Evolutionary conservation across 2,797 vertebrate species (phyloP).

Genomic region (Cygnus olor): DNA sequence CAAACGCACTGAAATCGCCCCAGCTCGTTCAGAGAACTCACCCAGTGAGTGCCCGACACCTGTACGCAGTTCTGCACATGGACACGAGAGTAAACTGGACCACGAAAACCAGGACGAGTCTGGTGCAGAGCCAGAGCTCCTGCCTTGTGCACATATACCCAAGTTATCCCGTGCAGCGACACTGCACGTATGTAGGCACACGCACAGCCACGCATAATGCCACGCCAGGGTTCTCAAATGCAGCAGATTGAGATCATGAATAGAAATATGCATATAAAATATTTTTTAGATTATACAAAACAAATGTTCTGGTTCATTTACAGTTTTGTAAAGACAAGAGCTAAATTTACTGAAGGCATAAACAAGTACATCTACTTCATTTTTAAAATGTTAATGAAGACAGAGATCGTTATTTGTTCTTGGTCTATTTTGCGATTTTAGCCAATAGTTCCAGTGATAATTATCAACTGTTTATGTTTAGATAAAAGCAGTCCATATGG

Average conservation of each 20-base stretch:
- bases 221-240: rapidly evolving
- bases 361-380: constrained; percentile 51
- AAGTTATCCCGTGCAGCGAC: too few species aligned
- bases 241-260: neutral
- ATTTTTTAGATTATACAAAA: constrained; percentile 22
- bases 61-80: neutral
- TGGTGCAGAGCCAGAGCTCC: neutral
- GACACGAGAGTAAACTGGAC: rapidly evolving
- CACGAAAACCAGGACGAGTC: rapidly evolving
- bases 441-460: constrained; percentile 48
- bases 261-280: neutral
- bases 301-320: constrained; percentile 57
- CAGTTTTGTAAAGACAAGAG: constrained; percentile 26
- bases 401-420: constrained; percentile 51
- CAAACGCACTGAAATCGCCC: rapidly evolving
- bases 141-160: neutral
- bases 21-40: rapidly evolving
- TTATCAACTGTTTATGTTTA: constrained; percentile 60
- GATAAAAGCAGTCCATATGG: constrained; percentile 65
- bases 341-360: constrained; percentile 53
- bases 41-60: rapidly evolving
- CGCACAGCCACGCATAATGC: rapidly evolving
- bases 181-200: rapidly evolving
- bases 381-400: constrained; percentile 60
- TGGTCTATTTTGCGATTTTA: constrained; percentile 60